Conservation (phyloP, 2,797 vertebrate genomes). For the Myotis pilosus region DNA sequence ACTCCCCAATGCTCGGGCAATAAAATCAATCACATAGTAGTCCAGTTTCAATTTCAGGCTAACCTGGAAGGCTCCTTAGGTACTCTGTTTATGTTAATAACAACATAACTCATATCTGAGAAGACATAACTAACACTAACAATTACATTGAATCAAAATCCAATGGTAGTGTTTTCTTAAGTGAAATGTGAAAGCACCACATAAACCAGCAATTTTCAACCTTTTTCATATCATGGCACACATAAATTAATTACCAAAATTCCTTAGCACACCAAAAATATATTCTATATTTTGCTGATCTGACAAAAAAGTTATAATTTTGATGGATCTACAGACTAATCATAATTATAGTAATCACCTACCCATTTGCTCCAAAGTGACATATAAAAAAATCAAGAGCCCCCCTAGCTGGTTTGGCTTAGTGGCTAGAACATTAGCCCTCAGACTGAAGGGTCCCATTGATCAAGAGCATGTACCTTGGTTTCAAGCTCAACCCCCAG, state of each 20-base stretch:
- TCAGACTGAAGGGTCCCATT: too few relatives aligned
- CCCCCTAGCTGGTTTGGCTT: too few relatives aligned
- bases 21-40: neutral
- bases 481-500: too few relatives aligned
- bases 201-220: neutral
- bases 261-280: neutral
- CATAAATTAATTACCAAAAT: neutral
- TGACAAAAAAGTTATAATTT: neutral
- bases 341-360: neutral
- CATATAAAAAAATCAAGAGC: neutral
- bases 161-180: neutral
- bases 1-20: neutral
- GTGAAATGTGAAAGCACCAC: neutral
- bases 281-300: neutral
- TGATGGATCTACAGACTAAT: neutral
- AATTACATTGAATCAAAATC: conserved; percentile 7
- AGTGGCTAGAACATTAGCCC: too few relatives aligned
- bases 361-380: neutral
- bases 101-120: neutral
- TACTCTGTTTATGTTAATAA: neutral
- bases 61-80: neutral
- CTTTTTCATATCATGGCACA: neutral
- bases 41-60: neutral
- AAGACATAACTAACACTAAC: neutral
- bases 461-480: too few relatives aligned